Base-by-base conservation (phyloP, 2,113 vertebrate genomes). In the Eurypyga helias region DNA sequence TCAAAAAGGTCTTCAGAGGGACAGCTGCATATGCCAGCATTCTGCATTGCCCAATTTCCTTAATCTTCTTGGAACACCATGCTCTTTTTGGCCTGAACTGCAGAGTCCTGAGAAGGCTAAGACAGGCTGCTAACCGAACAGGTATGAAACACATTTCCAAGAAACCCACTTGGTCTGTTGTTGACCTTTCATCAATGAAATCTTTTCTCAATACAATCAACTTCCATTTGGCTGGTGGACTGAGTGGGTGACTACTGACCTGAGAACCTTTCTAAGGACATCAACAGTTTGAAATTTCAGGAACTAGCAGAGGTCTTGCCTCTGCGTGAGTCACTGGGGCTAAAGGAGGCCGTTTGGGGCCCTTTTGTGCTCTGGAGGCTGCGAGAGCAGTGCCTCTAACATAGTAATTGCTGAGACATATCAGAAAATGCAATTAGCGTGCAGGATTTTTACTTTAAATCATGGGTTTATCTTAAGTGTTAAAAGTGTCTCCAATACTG, bases 211-310 rank as follows among this genome's bases (percentile, higher is more conserved):
- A 79, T 28, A 29, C 70, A 79, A 48, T 73, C 17, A 46, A 51
- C 65, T 83, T 86, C 38, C 36, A 61, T 55, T 67, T 72, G 58
- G 66, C 69, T 81, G 73, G 51, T 81, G 51, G 62, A 65, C 2
- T 82, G 92, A 2, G 54, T 67, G 60, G 77, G 86, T 52, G 58
- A 70, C 88, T 60, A 62, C 55, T 86, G 86, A 94, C 78, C 89
- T 79, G 81, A 91, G 83, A 43, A 67, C 55, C 26, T 76, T 94
- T 92, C 83, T 77, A 49, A 96, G 76, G 89, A 70, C 90, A 87
- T 57, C 17, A 79, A 65, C 13, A 55, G 38, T 20, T 24, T 60
- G 60, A 70, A 90, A 69, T 89, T 78, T 71, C 60, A 25, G 77
- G 36, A 96, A 91, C 7, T 90, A 87, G 87, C 89, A 93, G 33